Evolutionary conservation across 1,140 invertebrate genomes (phyloP).

Genomic region (Orius insidiosus): DNA sequence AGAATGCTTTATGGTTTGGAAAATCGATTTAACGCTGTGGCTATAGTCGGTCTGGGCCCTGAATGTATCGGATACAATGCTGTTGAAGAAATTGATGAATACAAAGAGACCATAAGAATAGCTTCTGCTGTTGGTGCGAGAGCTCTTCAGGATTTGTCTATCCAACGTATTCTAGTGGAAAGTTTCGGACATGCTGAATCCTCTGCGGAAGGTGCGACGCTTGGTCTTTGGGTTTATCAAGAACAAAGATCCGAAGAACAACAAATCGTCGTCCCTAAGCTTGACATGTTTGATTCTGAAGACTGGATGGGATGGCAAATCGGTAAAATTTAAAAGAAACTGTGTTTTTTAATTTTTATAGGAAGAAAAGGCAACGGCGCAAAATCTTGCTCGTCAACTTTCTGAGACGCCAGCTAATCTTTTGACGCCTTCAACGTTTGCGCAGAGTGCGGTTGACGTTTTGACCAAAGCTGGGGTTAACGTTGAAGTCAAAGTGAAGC

Average conservation of each 20-base stretch:
- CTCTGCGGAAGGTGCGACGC: slow-evolving; percentile 31
- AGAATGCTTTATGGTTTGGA: slow-evolving; percentile 28
- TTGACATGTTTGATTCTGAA: slow-evolving; percentile 20
- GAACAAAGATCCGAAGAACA: slow-evolving; percentile 29
- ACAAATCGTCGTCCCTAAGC: slow-evolving; percentile 21
- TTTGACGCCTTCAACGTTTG: slow-evolving; percentile 42
- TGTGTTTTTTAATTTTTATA: slow-evolving; percentile 13
- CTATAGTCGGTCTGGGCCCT: slow-evolving; percentile 31
- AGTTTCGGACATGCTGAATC: slow-evolving; percentile 33
- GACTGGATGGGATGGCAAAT: slow-evolving; percentile 32
- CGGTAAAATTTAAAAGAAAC: slow-evolving; percentile 19
- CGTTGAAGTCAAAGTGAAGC: slow-evolving; percentile 31
- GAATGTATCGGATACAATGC: slow-evolving; percentile 26
- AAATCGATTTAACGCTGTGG: slow-evolving; percentile 27
- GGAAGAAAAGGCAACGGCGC: slow-evolving; percentile 38
- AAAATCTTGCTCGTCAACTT: slow-evolving; percentile 39
- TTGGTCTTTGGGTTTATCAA: slow-evolving; percentile 32
- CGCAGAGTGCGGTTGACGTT: slow-evolving; percentile 29
- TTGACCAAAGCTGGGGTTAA: slow-evolving; percentile 29
- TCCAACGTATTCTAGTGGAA: slow-evolving; percentile 30
- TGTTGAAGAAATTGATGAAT: slow-evolving; percentile 29
- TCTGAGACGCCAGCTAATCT: slow-evolving; percentile 45
- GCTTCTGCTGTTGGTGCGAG: slow-evolving; percentile 29
- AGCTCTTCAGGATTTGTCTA: slow-evolving; percentile 24
- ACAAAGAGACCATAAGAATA: slow-evolving; percentile 29